These are phyloP conservation scores for Crossocerus cetratus DNA, from an alignment of 2,888 invertebrate genomes.

Conservation along the genomic window DNA sequence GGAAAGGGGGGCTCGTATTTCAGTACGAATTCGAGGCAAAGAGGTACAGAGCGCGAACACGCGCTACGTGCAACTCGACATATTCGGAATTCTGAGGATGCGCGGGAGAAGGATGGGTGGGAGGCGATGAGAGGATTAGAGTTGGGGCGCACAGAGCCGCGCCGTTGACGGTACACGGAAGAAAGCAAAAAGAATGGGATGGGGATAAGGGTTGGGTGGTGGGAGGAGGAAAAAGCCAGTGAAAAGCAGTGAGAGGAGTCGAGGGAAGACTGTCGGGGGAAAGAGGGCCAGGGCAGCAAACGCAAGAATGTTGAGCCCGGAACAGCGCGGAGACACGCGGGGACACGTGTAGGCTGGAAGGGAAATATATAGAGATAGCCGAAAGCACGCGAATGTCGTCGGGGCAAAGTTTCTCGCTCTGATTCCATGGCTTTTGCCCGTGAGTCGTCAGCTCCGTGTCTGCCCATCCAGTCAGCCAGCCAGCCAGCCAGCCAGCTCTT, in stretches of 20 bases:
- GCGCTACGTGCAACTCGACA: conserved; percentile 21
- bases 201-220: conserved; percentile 40
- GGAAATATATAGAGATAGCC: conserved; percentile 57
- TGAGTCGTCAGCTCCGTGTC: conserved; percentile 43
- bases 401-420: conserved; percentile 28
- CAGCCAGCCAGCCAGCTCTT: conserved; percentile 24
- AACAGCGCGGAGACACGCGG: conserved; percentile 69
- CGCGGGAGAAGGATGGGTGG: conserved; percentile 35
- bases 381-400: conserved; percentile 53
- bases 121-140: conserved; percentile 71
- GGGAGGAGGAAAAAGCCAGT: background rate
- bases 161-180: conserved; percentile 44
- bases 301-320: conserved; percentile 70
- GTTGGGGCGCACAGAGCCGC: conserved; percentile 60
- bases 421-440: conserved; percentile 27
- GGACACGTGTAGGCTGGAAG: conserved; percentile 74
- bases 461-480: conserved; percentile 21
- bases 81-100: conserved; percentile 20
- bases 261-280: background rate
- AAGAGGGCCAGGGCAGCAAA: conserved; percentile 44
- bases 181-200: conserved; percentile 25
- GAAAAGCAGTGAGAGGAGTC: conserved; percentile 31
- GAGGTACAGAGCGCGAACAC: conserved; percentile 28
- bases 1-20: conserved; percentile 9
- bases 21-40: conserved; percentile 7